These are phyloP conservation scores for Caloenas nicobarica DNA, from an alignment of 2,113 vertebrate genomes.

Conservation along the genomic window DNA sequence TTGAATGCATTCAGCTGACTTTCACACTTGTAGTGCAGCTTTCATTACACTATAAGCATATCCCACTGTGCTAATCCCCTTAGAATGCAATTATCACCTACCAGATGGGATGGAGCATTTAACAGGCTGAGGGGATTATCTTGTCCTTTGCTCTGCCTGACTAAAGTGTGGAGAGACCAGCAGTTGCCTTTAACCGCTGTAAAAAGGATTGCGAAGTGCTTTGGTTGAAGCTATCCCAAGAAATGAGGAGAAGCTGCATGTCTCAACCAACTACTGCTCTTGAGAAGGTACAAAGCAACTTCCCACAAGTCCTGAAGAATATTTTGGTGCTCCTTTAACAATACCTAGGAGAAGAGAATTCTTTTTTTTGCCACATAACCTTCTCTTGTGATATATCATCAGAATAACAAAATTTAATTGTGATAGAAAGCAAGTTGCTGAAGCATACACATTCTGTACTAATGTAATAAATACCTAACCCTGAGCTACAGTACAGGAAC, in stretches of 20 bases:
- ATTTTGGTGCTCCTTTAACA: background rate
- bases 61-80: constrained; percentile 43
- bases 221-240: background rate
- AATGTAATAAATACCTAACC: background rate
- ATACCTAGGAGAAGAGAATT: background rate
- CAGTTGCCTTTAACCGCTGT: background rate
- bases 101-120: constrained; percentile 66
- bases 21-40: constrained; percentile 41
- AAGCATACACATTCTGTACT: background rate
- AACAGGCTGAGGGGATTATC: constrained; percentile 67
- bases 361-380: background rate
- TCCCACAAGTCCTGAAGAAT: background rate
- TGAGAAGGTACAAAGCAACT: background rate
- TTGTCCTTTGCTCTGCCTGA: constrained; percentile 53
- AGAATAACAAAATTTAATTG: background rate
- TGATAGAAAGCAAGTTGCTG: background rate
- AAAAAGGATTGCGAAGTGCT: constrained; percentile 9
- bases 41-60: constrained; percentile 38
- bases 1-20: background rate
- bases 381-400: background rate
- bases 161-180: background rate
- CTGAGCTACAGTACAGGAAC: background rate
- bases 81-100: constrained; percentile 69
- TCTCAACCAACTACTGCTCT: background rate
- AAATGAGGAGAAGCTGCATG: background rate